A percentile compares a stretch with the other conserved stretches of the same genome.
Conservation (phyloP, 2,888 invertebrate genomes). For the Brachyptera risi region DNA sequence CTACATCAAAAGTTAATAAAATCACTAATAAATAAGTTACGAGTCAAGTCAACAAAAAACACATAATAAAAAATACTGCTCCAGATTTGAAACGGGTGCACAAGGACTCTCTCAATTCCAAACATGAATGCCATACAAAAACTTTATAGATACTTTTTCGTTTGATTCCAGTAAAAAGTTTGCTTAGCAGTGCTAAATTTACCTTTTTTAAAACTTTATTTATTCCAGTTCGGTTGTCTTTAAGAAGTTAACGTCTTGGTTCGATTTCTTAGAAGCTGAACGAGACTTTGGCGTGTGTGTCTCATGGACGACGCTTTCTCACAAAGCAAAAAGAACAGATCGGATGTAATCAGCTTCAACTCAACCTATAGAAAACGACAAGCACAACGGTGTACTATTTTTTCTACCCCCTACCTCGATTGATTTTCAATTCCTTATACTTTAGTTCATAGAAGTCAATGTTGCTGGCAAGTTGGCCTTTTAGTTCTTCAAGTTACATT, state of each 20-base stretch:
- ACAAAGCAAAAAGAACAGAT: no score
- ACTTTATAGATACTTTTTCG: conserved; percentile 9
- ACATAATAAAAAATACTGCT: not conserved
- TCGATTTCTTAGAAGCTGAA: conserved; percentile 2
- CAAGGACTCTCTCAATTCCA: conserved; percentile 15
- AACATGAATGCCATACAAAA: conserved; percentile 14
- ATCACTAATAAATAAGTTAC: conserved; percentile 7
- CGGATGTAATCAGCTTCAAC: conserved; percentile 13
- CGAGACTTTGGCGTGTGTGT: conserved; percentile 9
- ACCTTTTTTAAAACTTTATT: conserved; percentile 15
- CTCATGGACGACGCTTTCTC: not conserved
- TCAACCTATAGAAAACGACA: conserved; percentile 11
- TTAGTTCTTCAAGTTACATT: conserved; percentile 3
- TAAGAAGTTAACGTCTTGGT: not conserved
- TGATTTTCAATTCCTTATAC: conserved; percentile 13
- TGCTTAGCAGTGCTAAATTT: conserved; percentile 21
- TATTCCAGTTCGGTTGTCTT: conserved; percentile 10
- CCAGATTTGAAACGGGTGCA: conserved; percentile 8
- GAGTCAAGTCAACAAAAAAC: not conserved
- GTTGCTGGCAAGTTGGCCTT: conserved; percentile 9
- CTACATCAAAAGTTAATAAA: conserved; percentile 6
- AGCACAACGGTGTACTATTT: not conserved
- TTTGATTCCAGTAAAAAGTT: conserved; percentile 18
- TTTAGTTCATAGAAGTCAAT: not conserved
- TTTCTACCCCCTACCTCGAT: not conserved